phyloP scores from a whole-genome alignment of 2,113 vertebrate species.

The Calidris pygmaea region DNA sequence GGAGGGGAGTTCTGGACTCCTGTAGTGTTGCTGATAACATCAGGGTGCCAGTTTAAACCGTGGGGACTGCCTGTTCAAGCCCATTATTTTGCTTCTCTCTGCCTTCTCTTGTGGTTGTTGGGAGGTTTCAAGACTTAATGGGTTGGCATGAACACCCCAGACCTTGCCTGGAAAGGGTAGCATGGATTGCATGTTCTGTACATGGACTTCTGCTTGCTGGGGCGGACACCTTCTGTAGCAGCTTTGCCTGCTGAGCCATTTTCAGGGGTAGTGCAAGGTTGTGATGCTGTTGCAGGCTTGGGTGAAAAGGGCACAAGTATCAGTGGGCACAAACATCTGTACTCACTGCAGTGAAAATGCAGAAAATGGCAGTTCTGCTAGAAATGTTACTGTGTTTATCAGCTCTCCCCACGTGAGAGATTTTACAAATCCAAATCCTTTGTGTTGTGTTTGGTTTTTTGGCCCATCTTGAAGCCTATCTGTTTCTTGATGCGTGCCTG shows the following conservation, averaged over 20 bases:
- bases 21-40: rapidly evolving
- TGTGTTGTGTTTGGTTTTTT: neutral
- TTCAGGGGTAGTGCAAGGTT: neutral
- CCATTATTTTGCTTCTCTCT: neutral
- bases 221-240: neutral
- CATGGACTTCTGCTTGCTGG: neutral
- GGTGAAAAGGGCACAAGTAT: neutral
- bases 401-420: neutral
- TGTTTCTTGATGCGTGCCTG: neutral
- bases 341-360: constrained; percentile 4
- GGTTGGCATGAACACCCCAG: neutral
- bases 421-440: neutral
- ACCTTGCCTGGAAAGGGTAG: neutral
- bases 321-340: neutral
- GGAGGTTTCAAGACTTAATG: neutral
- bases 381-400: neutral
- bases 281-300: neutral
- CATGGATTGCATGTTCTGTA: rapidly evolving
- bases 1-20: neutral
- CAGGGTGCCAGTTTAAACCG: neutral
- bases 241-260: neutral
- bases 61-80: neutral
- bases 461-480: neutral
- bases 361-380: neutral
- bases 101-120: neutral